Evolutionary conservation across 2,888 invertebrate genomes (phyloP), one percentile per base, ranked within the genome.

Genomic region (Drosophila borealis): DNA sequence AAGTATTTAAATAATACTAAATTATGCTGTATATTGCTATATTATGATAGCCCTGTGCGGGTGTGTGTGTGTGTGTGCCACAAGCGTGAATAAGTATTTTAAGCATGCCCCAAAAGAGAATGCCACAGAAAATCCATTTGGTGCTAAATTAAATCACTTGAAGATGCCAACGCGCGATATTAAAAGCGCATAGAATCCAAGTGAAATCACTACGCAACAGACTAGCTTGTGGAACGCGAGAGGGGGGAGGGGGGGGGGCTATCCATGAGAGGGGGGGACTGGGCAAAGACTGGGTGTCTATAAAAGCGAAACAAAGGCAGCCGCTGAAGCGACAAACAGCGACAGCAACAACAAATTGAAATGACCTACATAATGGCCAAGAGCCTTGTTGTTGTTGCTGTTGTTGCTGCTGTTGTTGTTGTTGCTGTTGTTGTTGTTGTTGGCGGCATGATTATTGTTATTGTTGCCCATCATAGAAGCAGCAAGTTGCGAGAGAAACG

Each of bases 141-240:
- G 78, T 80, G 88, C 86, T 88, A 85, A 84, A 84, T 84, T 86
- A 86, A 84, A 84, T 84, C 84, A 84, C 80, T 82, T 78, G 78
- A 86, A 80, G 84, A 80, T 86, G 82, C 82, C 85, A 88, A 59
- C 62, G 68, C 55, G 75, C 70, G 86, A 82, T 82, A 87, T 82
- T 81, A 85, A 80, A 82, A 78, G 86, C 78, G 78, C 86, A 85
- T 88, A 88, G 86, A 85, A 85, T 73, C 71, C 76, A 63, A 82
- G 80, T 78, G 85, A 88, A 84, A 85, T 81, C 81, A 70, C 66
- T 65, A 51, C 14, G 25, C 41, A 41, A 41, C 10, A 21, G 42
- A 17, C 37, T 29, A 29, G 29, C 29, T 29, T 13, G 11, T 36
- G 45, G 11, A 3, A 33, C 41, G 11, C 14, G 17, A n/a, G 34